Evolutionary conservation across 2,888 invertebrate genomes (phyloP).

Genomic region (Ophioninae sp.): DNA sequence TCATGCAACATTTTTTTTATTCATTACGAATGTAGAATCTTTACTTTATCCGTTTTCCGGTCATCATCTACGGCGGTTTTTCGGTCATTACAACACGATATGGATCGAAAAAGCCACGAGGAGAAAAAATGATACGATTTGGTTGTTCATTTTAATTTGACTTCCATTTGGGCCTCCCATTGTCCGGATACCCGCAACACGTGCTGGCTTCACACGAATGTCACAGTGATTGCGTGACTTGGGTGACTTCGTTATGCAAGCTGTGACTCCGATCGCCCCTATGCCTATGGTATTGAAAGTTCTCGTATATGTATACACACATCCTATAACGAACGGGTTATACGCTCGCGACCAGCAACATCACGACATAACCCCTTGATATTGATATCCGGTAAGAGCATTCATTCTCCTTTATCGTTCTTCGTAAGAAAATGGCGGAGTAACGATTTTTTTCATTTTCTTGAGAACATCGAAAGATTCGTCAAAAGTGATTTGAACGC

Average conservation of each 20-base stretch:
- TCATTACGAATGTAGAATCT: not conserved
- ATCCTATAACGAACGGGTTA: constrained; percentile 40
- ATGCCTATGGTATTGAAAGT: constrained; percentile 5
- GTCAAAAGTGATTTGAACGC: constrained; percentile 17
- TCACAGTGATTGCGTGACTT: constrained; percentile 78
- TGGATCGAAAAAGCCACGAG: constrained; percentile 16
- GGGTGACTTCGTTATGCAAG: constrained; percentile 66
- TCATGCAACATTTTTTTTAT: not conserved
- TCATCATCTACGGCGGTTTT: constrained; percentile 49
- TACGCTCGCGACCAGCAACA: constrained; percentile 42
- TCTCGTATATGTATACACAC: not conserved
- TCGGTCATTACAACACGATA: constrained; percentile 44
- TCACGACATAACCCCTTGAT: constrained; percentile 41
- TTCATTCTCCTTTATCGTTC: constrained; percentile 16
- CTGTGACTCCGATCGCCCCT: constrained; percentile 58
- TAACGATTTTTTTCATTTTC: constrained; percentile 3
- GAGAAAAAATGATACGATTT: constrained; percentile 60
- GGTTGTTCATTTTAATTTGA: constrained; percentile 73
- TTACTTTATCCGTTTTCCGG: constrained; percentile 46
- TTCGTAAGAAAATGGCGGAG: constrained; percentile 19
- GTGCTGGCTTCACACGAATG: constrained; percentile 76
- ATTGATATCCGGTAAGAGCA: constrained; percentile 40
- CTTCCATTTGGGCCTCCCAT: constrained; percentile 61
- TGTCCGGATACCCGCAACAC: constrained; percentile 71
- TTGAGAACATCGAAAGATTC: not conserved